These are phyloP conservation scores for Calidris pygmaea DNA, from an alignment of 2,113 vertebrate species.

Conservation along the genomic window DNA sequence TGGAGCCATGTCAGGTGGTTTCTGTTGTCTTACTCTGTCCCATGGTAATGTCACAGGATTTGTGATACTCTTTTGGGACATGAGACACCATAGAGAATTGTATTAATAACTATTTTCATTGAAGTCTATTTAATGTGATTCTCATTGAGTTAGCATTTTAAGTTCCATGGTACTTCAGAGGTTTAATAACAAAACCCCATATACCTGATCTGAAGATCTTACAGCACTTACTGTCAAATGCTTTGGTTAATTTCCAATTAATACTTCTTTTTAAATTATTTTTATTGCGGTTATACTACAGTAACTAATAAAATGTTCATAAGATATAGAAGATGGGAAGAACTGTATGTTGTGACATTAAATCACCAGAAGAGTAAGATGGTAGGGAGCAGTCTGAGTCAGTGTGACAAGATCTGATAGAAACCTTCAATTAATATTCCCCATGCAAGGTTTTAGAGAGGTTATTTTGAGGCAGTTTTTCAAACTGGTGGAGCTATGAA, in stretches of 20 bases:
- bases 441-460: not conserved
- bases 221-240: not conserved
- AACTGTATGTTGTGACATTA: not conserved
- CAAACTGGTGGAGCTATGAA: not conserved
- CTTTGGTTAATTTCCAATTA: not conserved
- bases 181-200: not conserved
- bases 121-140: not conserved
- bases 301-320: not conserved
- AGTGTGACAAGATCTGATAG: not conserved
- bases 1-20: not conserved
- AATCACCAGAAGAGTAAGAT: not conserved
- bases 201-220: not conserved
- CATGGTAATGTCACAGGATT: not conserved
- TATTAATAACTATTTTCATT: not conserved
- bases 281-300: not conserved
- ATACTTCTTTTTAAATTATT: not conserved
- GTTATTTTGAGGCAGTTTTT: constrained; percentile 21
- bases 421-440: not conserved
- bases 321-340: not conserved
- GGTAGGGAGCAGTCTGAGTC: not conserved
- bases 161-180: not conserved
- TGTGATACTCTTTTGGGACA: not conserved
- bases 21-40: not conserved
- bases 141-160: not conserved
- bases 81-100: not conserved